Evolutionary conservation across 2,113 vertebrate species (phyloP), one percentile per base, ranked within the genome.

Genomic region (Calyptommatus sinebrachiatus): DNA sequence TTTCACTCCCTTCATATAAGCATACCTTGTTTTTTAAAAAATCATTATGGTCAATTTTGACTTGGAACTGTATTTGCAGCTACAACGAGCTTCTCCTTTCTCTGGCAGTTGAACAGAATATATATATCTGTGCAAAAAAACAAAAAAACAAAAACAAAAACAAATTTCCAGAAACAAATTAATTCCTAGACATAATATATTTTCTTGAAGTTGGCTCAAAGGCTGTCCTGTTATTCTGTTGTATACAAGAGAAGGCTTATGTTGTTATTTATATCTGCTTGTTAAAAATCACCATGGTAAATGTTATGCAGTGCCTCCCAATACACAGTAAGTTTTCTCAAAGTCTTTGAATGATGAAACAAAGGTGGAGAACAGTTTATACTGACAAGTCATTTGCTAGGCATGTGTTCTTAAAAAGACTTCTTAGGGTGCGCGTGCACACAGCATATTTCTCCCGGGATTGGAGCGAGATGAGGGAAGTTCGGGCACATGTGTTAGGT

Each of bases 21-120:
- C n/a, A n/a, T n/a, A n/a, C n/a, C n/a, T n/a, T n/a, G n/a, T n/a
- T n/a, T n/a, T n/a, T n/a, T n/a, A n/a, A n/a, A n/a, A n/a, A n/a
- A n/a, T 1, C 24, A 16, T 1, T 2, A 0, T 1, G 28, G 53
- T 9, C 46, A 48, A 41, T n/a, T 16, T 22, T 6, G 20, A 5
- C 31, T 20, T n/a, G 73, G 45, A 11, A 53, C 28, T 29, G 53
- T 68, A 62, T 10, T 20, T n/a, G 10, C 53, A 65, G 50, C 79
- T 50, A 29, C 29, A 70, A 35, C 50, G 31, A 2, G 3, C 12
- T 1, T 7, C 24, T 24, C 60, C 29, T 24, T 31, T 16, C 31
- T 11, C 31, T 12, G 21, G 21, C 45, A 73, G 8, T 11, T 69
- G 46, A 48, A 48, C 46, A 60, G 50, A 62, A 57, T 28, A 46